Evolutionary conservation across 2,888 invertebrate genomes (phyloP), one percentile per base, ranked within the genome.

Genomic region (Zootermopsis nevadensis): DNA sequence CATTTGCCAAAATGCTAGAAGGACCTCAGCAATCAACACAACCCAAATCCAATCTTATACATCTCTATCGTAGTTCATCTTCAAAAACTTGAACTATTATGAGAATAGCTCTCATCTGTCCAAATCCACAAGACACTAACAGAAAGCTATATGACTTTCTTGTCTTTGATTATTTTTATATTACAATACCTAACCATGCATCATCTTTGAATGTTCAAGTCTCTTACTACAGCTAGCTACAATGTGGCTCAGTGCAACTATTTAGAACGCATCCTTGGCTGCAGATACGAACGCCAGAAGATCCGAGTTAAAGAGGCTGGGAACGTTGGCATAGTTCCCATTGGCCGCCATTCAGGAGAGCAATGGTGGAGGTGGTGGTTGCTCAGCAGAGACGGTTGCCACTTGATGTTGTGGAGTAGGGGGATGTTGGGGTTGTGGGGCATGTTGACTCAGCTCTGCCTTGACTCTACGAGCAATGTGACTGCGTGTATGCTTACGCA

Each of bases 381-480:
- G 84, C 81, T 85, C 85, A 74, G 84, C 84, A 79, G 84, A 80
- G 31, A 84, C 85, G 31, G 83, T 80, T 53, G 84, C 82, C 30
- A 84, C 83, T 42, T 82, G 84, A 72, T 77, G 84, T 27, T 77
- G 77, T 72, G 69, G 81, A 60, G 33, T 81, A 27, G 83, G 76
- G 19, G 83, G 53, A 76, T 84, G 84, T 74, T 85, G 85, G 35
- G 82, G 82, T 48, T 84, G 84, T 33, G 85, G 85, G 15, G 90
- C 90, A 89, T 94, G 94, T 88, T 95, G 95, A 77, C 95, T 95
- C 86, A 96, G 91, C 89, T 96, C 96, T 22, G 96, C 96, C 89
- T 96, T 96, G 82, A 96, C 96, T 85, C 96, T 93, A 82, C 95
- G 92, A 69, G 96, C 95, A 89, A 96, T 95, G 89, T 96, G 96